phyloP scores from a whole-genome alignment of 2,888 invertebrate species.

The Zootermopsis nevadensis region DNA sequence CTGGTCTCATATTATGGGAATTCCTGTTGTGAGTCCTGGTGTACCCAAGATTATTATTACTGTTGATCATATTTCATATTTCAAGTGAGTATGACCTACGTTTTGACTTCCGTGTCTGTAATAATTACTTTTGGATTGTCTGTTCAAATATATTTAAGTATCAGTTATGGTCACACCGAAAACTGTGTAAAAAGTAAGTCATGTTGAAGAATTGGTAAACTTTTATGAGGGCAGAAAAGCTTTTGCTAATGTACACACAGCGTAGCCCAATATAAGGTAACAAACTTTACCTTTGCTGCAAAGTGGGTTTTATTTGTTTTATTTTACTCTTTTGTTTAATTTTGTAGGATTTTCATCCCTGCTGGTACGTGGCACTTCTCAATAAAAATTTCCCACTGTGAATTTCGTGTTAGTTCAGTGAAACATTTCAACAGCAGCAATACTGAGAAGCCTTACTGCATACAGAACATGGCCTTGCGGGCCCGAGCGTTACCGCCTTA shows the following conservation, averaged over 20 bases:
- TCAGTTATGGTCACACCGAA: too few relatives aligned
- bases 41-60: conserved; percentile 60
- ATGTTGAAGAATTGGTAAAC: too few relatives aligned
- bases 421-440: conserved; percentile 50
- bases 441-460: conserved; percentile 58
- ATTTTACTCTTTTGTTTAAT: background rate
- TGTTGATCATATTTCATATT: conserved; percentile 62
- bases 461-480: conserved; percentile 60
- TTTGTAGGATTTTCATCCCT: conserved; percentile 63
- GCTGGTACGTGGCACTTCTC: conserved; percentile 63
- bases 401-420: conserved; percentile 58
- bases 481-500: conserved; percentile 62
- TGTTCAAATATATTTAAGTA: too few relatives aligned
- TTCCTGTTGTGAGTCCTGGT: conserved; percentile 62
- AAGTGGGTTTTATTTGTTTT: too few relatives aligned
- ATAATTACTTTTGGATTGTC: too few relatives aligned
- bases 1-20: conserved; percentile 63
- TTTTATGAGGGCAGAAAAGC: too few relatives aligned
- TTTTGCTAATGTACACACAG: too few relatives aligned
- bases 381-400: conserved; percentile 62
- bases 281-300: too few relatives aligned
- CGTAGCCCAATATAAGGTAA: too few relatives aligned
- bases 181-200: too few relatives aligned
- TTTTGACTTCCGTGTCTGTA: background rate
- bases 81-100: conserved; percentile 60